These are phyloP conservation scores for Labrus mixtus DNA, from an alignment of 2,113 vertebrate genomes.

Conservation along the genomic window DNA sequence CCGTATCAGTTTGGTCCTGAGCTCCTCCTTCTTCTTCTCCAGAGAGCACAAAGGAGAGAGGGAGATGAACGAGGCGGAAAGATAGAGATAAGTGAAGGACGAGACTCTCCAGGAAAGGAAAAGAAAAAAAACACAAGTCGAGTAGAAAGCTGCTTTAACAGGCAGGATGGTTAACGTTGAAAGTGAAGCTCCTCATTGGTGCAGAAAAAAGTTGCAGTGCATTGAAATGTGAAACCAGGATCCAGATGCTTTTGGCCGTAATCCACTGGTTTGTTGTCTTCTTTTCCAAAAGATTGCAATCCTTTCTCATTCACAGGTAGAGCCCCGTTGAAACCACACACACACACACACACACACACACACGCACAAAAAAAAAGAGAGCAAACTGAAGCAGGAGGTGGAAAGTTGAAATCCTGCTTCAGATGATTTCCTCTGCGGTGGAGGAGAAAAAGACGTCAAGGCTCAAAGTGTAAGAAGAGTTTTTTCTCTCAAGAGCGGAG, in stretches of 20 bases:
- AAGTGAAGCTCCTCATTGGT: neutral
- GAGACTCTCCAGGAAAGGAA: conserved; percentile 20
- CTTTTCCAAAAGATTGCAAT: conserved; percentile 6
- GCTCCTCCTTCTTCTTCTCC: conserved; percentile 73
- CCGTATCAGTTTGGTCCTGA: conserved; percentile 34
- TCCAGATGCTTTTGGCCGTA: conserved; percentile 7
- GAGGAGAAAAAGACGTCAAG: neutral
- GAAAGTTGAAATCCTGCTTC: neutral
- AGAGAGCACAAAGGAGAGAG: conserved; percentile 62
- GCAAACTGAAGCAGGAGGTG: no score
- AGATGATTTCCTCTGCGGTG: neutral
- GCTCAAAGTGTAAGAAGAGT: conserved; percentile 27
- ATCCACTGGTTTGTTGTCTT: conserved; percentile 26
- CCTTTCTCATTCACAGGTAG: conserved; percentile 50
- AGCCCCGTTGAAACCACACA: conserved; percentile 2
- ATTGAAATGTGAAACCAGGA: neutral
- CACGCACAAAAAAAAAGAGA: neutral
- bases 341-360: no score
- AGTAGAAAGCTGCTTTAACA: neutral
- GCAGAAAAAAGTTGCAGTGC: neutral
- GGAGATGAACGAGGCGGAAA: conserved; percentile 41
- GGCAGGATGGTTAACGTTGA: neutral
- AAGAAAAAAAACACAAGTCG: no score
- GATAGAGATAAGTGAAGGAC: conserved; percentile 46
- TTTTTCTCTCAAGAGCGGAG: conserved; percentile 51